Evolutionary conservation across 2,888 invertebrate species (phyloP).

Genomic region (Nemapogon koenigi): DNA sequence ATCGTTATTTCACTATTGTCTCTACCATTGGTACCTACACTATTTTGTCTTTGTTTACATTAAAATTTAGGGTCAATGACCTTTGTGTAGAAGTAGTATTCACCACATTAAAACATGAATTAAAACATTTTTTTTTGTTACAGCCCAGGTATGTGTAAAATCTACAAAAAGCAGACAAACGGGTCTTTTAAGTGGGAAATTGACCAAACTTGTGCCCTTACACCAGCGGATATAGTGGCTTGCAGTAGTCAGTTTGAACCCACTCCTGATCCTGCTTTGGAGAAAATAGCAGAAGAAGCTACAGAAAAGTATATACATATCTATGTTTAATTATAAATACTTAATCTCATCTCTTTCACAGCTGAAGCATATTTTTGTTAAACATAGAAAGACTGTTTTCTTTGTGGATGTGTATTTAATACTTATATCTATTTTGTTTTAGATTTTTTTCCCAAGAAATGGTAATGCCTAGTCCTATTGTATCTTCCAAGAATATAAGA

Average conservation of each 20-base stretch:
- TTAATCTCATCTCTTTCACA: no score
- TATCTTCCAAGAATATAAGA: slow-evolving; percentile 45
- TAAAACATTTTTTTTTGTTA: slow-evolving; percentile 13
- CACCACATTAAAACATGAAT: no score
- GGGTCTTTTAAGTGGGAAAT: slow-evolving; percentile 68
- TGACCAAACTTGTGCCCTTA: slow-evolving; percentile 71
- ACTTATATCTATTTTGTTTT: slow-evolving; percentile 15
- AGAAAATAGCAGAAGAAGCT: slow-evolving; percentile 70
- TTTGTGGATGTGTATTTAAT: not conserved
- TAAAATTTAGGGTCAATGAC: not conserved
- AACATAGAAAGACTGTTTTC: not conserved
- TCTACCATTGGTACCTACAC: no score
- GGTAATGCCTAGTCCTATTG: slow-evolving; percentile 67
- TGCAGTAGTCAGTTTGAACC: slow-evolving; percentile 68
- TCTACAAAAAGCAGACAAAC: slow-evolving; percentile 44
- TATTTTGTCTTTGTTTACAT: no score
- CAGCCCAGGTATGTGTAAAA: slow-evolving; percentile 60
- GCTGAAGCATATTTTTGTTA: no score
- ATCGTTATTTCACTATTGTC: no score
- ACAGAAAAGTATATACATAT: slow-evolving; percentile 70
- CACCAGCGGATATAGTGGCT: slow-evolving; percentile 73
- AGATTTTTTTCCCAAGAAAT: slow-evolving; percentile 65
- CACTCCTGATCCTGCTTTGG: slow-evolving; percentile 67
- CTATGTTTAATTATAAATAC: no score
- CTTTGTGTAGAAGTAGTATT: not conserved